Base-by-base conservation (phyloP, 2,888 invertebrate species). In the Seladonia tumulorum region DNA sequence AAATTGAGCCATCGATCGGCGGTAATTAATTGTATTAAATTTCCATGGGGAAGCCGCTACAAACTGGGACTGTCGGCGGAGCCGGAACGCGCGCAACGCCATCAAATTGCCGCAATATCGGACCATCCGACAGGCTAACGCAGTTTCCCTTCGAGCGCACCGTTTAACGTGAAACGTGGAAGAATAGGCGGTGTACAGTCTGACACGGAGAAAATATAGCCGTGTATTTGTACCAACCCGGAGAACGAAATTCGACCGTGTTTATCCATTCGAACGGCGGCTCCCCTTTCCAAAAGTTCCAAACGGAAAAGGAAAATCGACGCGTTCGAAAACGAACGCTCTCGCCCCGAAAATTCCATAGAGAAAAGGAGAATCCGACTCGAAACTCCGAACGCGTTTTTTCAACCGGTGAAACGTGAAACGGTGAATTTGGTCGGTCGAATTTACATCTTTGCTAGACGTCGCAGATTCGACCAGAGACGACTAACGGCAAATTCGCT, bases 21-120 rank as follows among this genome's bases (percentile, higher is more conserved):
- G 60, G 47, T 82, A 82, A 82, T 75, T 75, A 81, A 81, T 81
- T 49, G 35, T 49, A 47, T 76, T 35, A 72, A 76, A 71, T 77
- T 81, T 35, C 70, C 39, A 57, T n/a, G 60, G 60, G n/a, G 60
- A 60, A 47, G 35, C 53, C 47, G 42, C 25, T 47, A 16, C 16
- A 25, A 49, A 42, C n/a, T 49, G 39, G 29, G 16, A 75, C 66
- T 53, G 25, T 35, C 53, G 53, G 53, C 53, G 53, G 22, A 22
- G 53, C 53, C 3, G 10, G 53, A 53, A 3, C 22, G 22, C 45
- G n/a, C 53, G 53, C 53, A 22, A 7, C 57, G 5, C 10, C 70
- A 25, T 39, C 68, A 22, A 68, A 68, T 68, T 68, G 68, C 68
- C 68, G 68, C 68, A 39, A 22, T 39, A 39, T 68, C 39, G 35